These are phyloP conservation scores for Coracias cyanogaster DNA, from an alignment of 2,797 vertebrate species.

Conservation along the genomic window DNA sequence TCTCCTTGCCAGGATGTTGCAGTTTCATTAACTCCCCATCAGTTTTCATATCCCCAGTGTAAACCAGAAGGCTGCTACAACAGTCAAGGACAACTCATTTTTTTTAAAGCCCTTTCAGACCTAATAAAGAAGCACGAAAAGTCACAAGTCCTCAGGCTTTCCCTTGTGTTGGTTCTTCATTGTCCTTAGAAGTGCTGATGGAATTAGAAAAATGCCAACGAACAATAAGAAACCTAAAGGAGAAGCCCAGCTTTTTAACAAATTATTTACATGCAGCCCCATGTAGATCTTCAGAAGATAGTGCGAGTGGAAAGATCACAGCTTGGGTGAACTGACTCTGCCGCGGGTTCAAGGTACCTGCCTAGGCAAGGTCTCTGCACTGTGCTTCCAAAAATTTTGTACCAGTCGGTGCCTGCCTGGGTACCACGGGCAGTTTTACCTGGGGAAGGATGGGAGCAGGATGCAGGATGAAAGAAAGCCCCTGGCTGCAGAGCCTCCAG, in stretches of 20 bases:
- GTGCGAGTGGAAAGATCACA: background rate
- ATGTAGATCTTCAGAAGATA: background rate
- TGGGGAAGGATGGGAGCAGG: background rate
- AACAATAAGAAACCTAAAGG: background rate
- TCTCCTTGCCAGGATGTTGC: background rate
- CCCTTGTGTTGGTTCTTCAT: background rate
- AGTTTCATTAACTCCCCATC: background rate
- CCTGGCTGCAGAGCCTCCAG: background rate
- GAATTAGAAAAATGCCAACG: background rate
- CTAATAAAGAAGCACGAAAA: background rate
- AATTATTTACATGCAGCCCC: background rate
- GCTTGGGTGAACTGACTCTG: background rate
- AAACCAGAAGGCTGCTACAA: background rate
- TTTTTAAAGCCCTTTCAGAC: background rate
- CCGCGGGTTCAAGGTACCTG: no score
- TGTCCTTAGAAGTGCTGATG: background rate
- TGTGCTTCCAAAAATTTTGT: background rate
- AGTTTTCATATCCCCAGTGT: background rate
- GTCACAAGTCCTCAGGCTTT: background rate
- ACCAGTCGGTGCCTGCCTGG: background rate
- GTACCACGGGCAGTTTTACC: rapidly evolving
- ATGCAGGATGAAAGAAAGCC: background rate
- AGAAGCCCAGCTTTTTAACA: background rate
- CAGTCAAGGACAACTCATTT: background rate
- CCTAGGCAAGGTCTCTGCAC: background rate